Conservation (phyloP, 2,888 invertebrate species). For the Amiota minor region DNA sequence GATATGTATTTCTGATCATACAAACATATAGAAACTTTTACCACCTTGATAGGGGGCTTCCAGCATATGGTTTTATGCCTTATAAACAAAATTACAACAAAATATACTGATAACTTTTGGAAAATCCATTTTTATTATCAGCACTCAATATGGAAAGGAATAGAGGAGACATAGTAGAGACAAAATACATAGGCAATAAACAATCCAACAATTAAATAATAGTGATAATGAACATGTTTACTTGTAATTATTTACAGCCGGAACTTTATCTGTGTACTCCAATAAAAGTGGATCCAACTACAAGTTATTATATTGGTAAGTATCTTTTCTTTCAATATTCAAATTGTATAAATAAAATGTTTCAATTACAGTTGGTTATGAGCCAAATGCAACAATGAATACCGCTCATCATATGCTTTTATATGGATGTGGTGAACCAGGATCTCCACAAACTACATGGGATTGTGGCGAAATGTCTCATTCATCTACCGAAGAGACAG, state of each 20-base stretch:
- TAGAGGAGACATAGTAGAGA: too few species aligned
- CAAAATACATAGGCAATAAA: background rate
- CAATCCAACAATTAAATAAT: background rate
- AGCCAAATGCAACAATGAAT: constrained; percentile 92
- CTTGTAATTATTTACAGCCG: constrained; percentile 76
- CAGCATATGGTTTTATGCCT: background rate
- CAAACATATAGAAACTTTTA: too few species aligned
- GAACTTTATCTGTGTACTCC: constrained; percentile 94
- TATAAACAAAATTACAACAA: too few species aligned
- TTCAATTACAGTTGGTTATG: constrained; percentile 84
- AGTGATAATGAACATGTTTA: background rate
- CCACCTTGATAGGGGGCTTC: too few species aligned
- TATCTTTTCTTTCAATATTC: background rate
- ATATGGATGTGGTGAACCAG: constrained; percentile 87
- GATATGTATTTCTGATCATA: too few species aligned
- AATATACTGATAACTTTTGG: background rate
- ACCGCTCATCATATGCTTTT: constrained; percentile 95
- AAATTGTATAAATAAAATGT: background rate
- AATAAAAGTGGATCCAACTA: constrained; percentile 83
- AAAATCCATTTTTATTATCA: background rate
- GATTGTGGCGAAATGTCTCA: constrained; percentile 94
- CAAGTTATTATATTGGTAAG: constrained; percentile 87
- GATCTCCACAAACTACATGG: constrained; percentile 78
- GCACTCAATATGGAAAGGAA: background rate
- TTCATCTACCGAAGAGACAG: constrained; percentile 76